Evolutionary conservation across 23 tunicate species (phyloP), one percentile per base, ranked within the genome.

Genomic region (Corella eumyota): DNA sequence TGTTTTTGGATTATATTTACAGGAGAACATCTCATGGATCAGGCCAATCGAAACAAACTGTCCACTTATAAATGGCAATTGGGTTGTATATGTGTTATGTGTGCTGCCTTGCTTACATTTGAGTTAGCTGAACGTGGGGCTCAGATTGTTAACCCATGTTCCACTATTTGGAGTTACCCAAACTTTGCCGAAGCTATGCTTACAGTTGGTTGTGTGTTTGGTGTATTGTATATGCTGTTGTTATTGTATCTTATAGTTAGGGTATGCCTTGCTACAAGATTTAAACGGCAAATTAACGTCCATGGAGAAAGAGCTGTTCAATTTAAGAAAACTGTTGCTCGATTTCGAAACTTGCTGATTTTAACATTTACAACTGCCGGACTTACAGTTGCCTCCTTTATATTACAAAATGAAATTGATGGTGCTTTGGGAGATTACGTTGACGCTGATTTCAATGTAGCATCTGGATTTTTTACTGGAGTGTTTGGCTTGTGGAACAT

Each of bases 401-500:
- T 88, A n/a, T n/a, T n/a, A n/a, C n/a, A n/a, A n/a, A n/a, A n/a
- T n/a, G n/a, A 69, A 69, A 50, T 66, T 33, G 78, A 84, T n/a
- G 94, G 83, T 22, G 26, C 69, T 36, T 32, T 84, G 27, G 61
- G 66, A 13, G 72, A 66, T 2, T 57, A 36, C 27, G 45, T 66
- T 33, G 29, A 47, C 1, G 64, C 19, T 6, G 60, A 56, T 7
- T 23, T 79, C 19, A 45, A 79, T 50, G 34, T 67, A 36, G 50
- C 73, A 2, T 78, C 88, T 46, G 96, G 72, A 0, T 88, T 88
- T 54, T 88, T 88, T 48, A 69, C 84, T 45, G 96, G 88, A 6
- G 88, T 79, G 26, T 88, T 72, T 37, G 96, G 90, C 2, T 56
- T 88, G 65, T 88, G 96, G 96, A 88, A 88, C 60, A 88, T 88